Percentiles rank a stretch among this genome's conserved stretches.
phyloP scores from a whole-genome alignment of 1,140 invertebrate species.

The Cylas formicarius region DNA sequence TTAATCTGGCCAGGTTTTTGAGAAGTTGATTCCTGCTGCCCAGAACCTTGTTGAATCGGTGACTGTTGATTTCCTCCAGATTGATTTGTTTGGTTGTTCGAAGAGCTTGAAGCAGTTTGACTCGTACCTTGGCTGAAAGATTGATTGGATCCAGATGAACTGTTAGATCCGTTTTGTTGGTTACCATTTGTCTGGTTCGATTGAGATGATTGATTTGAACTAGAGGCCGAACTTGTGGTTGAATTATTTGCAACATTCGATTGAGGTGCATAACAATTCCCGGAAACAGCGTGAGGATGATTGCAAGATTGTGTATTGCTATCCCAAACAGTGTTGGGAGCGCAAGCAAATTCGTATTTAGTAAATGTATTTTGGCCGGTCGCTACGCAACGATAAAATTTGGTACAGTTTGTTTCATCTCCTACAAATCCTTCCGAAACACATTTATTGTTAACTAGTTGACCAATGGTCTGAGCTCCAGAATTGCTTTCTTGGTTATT shows the following conservation, averaged over 20 bases:
- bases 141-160: background rate
- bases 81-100: conserved; percentile 1
- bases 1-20: conserved; percentile 15
- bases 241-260: background rate
- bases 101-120: background rate
- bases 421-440: conserved; percentile 48
- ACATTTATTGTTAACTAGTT: no score
- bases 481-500: conserved; percentile 2
- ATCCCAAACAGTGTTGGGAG: conserved; percentile 56
- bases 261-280: conserved; percentile 40
- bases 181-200: conserved; percentile 4
- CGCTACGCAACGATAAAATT: conserved; percentile 52
- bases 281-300: conserved; percentile 50
- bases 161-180: conserved; percentile 2
- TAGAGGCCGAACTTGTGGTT: background rate
- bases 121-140: no score
- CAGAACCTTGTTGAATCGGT: background rate
- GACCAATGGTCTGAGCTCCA: conserved; percentile 6
- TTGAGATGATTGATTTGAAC: conserved; percentile 3
- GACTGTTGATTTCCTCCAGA: background rate
- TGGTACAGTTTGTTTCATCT: conserved; percentile 51
- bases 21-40: no score
- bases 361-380: conserved; percentile 42
- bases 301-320: conserved; percentile 51
- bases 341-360: conserved; percentile 56